These are phyloP conservation scores for Pitangus sulphuratus DNA, from an alignment of 2,797 vertebrate species.

Conservation along the genomic window DNA sequence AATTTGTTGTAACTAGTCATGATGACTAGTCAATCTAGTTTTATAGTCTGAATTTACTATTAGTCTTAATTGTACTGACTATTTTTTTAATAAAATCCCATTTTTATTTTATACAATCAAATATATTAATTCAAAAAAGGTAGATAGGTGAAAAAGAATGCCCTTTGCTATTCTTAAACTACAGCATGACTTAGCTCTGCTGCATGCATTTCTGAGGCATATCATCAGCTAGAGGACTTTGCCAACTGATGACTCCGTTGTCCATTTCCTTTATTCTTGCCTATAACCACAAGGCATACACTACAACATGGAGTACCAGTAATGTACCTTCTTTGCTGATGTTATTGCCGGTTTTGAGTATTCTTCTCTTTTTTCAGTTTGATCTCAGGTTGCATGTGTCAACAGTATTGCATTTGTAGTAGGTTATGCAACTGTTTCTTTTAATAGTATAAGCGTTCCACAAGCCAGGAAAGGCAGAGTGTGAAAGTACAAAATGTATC, in stretches of 20 bases:
- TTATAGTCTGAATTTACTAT: conserved; percentile 28
- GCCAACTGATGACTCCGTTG: fast-evolving
- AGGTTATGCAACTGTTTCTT: background rate
- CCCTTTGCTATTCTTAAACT: background rate
- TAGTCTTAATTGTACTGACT: background rate
- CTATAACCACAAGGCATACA: background rate
- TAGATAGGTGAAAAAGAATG: background rate
- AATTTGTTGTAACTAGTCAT: conserved; percentile 5
- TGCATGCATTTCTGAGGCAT: background rate
- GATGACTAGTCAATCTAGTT: conserved; percentile 32
- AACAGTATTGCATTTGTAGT: background rate
- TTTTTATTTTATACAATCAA: background rate
- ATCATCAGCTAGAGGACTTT: background rate
- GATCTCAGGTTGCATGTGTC: background rate
- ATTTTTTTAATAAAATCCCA: conserved; percentile 22
- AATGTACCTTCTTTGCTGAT: background rate
- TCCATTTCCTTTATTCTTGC: background rate
- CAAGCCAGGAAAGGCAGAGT: background rate
- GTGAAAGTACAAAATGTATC: background rate
- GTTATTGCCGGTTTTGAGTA: background rate
- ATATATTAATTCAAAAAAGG: background rate
- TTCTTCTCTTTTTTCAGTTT: background rate
- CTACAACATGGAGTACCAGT: background rate
- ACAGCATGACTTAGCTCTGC: background rate
- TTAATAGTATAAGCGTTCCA: background rate